These are phyloP conservation scores for Piaya cayana DNA, from an alignment of 2,113 vertebrate species.

Conservation along the genomic window DNA sequence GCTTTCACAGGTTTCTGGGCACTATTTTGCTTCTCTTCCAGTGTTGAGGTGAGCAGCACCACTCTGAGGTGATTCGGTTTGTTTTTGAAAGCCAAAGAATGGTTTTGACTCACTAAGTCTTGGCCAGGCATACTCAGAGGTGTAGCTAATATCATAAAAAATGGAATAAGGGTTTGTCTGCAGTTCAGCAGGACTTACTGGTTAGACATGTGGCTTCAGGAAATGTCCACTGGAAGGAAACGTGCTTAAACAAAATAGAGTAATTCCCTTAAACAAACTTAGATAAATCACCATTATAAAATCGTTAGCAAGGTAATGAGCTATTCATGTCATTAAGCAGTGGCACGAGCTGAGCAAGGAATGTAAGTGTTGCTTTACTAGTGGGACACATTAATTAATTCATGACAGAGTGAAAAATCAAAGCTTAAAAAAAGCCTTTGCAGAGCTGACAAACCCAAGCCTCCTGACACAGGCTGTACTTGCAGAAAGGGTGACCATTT, in stretches of 20 bases:
- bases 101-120: background rate
- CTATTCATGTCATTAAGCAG: slow-evolving; percentile 42
- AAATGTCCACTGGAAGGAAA: background rate
- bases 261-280: slow-evolving; percentile 28
- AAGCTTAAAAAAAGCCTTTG: background rate
- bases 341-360: background rate
- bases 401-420: slow-evolving; percentile 16
- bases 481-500: background rate
- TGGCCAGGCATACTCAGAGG: background rate
- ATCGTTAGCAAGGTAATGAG: slow-evolving; percentile 56
- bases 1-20: background rate
- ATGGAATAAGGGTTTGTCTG: background rate
- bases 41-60: background rate
- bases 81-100: background rate
- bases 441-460: background rate
- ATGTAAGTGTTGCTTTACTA: background rate
- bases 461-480: background rate
- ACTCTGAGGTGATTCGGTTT: background rate
- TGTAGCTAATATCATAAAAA: background rate
- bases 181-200: background rate
- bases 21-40: background rate
- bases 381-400: slow-evolving; percentile 15
- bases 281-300: slow-evolving; percentile 52
- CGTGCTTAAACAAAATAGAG: background rate
- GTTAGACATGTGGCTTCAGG: background rate